These are phyloP conservation scores for Coregonus ussuriensis DNA, from an alignment of 2,797 vertebrate species.

Conservation along the genomic window DNA sequence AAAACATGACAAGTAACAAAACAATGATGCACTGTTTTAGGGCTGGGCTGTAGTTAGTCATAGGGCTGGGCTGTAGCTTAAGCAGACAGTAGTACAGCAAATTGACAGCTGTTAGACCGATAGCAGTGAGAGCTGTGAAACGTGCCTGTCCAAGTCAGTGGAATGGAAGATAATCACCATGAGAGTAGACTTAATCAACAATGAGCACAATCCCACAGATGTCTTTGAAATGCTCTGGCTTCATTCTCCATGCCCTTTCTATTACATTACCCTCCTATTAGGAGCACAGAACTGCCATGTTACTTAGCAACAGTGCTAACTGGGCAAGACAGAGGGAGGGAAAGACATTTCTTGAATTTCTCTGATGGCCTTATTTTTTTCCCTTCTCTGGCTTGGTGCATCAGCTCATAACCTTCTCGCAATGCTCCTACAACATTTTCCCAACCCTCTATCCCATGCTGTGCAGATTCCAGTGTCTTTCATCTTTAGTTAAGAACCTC, in stretches of 20 bases:
- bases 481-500: background rate
- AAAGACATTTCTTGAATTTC: background rate
- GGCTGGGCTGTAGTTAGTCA: too few relatives aligned
- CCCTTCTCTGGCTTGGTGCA: background rate
- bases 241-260: background rate
- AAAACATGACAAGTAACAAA: too few relatives aligned
- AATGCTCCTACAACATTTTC: background rate
- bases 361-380: background rate
- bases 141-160: background rate
- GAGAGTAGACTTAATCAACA: background rate
- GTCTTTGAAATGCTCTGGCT: conserved; percentile 31
- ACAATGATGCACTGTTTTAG: too few relatives aligned
- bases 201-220: background rate
- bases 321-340: conserved; percentile 3
- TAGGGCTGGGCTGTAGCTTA: too few relatives aligned
- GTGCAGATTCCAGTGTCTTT: background rate
- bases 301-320: conserved; percentile 32
- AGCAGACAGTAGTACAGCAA: background rate
- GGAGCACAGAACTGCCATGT: conserved; percentile 4
- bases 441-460: background rate
- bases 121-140: background rate
- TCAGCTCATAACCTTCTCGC: background rate
- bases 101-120: background rate
- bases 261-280: background rate
- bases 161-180: background rate